Evolutionary conservation across 2,888 invertebrate genomes (phyloP).

Genomic region (Microctonus brassicae): DNA sequence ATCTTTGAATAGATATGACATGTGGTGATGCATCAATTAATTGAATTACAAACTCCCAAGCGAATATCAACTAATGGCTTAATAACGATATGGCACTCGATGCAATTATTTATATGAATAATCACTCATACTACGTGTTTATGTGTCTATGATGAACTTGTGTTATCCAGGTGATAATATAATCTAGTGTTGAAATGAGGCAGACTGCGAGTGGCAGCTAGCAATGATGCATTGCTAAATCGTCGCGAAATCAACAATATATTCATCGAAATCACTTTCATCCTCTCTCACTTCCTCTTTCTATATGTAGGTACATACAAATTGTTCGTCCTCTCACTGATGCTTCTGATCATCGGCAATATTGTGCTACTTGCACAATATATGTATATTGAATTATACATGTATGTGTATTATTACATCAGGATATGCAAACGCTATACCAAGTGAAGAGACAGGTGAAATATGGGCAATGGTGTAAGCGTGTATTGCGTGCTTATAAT

Average conservation of each 20-base stretch:
- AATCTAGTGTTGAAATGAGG: constrained; percentile 60
- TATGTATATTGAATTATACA: neutral
- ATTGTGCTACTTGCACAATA: neutral
- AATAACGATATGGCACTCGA: constrained; percentile 51
- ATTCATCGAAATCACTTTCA: constrained; percentile 50
- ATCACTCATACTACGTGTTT: constrained; percentile 52
- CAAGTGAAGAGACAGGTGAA: neutral
- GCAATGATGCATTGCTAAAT: constrained; percentile 53
- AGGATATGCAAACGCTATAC: neutral
- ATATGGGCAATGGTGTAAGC: neutral
- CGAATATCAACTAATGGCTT: constrained; percentile 58
- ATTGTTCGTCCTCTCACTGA: no score
- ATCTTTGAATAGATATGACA: constrained; percentile 13
- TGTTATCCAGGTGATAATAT: constrained; percentile 49
- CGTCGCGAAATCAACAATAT: constrained; percentile 62
- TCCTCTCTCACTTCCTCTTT: neutral
- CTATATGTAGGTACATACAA: no score
- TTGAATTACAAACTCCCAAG: constrained; percentile 12
- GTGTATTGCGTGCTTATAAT: no score
- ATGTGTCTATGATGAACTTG: constrained; percentile 36
- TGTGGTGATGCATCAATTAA: constrained; percentile 13
- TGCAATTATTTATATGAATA: constrained; percentile 64
- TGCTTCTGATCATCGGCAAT: neutral
- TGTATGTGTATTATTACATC: neutral
- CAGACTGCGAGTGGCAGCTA: constrained; percentile 32